Conservation (phyloP, 2,113 vertebrate genomes). For the Lepus americanus region DNA sequence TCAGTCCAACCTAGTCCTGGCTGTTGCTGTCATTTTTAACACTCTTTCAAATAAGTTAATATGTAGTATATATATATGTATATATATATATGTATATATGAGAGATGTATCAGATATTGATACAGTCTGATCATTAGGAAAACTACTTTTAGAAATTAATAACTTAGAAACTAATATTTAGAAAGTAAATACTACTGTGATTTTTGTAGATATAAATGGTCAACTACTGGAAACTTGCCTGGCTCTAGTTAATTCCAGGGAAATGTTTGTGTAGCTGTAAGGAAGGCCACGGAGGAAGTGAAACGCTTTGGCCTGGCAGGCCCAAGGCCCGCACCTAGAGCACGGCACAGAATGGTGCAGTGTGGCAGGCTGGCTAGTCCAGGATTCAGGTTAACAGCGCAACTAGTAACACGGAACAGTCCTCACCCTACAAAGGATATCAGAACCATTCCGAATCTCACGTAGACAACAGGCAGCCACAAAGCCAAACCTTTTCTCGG, state of each 20-base stretch:
- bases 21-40: too few species aligned
- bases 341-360: not conserved
- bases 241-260: not conserved
- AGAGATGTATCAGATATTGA: too few species aligned
- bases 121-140: too few species aligned
- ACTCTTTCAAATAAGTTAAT: too few species aligned
- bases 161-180: slow-evolving; percentile 38
- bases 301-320: not conserved
- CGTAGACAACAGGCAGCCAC: not conserved
- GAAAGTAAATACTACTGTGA: slow-evolving; percentile 7
- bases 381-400: not conserved
- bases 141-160: not conserved
- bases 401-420: slow-evolving; percentile 39
- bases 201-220: slow-evolving; percentile 35
- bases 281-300: not conserved
- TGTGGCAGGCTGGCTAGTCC: not conserved
- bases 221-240: slow-evolving; percentile 23
- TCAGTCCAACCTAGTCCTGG: too few species aligned
- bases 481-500: not conserved
- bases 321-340: not conserved
- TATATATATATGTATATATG: too few species aligned
- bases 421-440: not conserved
- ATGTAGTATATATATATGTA: too few species aligned
- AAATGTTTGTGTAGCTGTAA: slow-evolving; percentile 2
- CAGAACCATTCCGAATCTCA: slow-evolving; percentile 16